Evolutionary conservation across 2,888 invertebrate genomes (phyloP), one percentile per base, ranked within the genome.

Genomic region (Pimpla rufipes): DNA sequence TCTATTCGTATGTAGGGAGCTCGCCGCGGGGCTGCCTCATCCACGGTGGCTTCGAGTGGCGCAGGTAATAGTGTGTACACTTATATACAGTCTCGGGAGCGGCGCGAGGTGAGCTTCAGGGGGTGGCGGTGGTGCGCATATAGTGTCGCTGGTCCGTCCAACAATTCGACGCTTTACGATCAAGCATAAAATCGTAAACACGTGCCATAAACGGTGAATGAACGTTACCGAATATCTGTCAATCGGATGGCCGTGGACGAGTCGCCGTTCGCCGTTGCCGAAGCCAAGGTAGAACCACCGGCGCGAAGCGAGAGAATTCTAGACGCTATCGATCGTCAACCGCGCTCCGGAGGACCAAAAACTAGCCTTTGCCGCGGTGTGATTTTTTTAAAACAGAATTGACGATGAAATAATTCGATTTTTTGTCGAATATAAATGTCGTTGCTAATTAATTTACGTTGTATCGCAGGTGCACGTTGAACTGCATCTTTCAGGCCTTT

Each of bases 151-250:
- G 85, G 81, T 80, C 81, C 87, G 85, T 86, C 88, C 87, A 87
- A 88, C 88, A 88, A 88, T 90, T 89, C 87, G 85, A 67, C 87
- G 77, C 84, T 90, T 90, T 90, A 90, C 87, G 90, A 88, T 86
- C 83, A 87, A 87, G 85, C 88, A 88, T 90, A 89, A 90, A 90
- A 89, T 89, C 89, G 88, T 89, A 88, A 90, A 90, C 88, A 89
- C 87, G 88, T 84, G 85, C 84, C 87, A 89, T 90, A 89, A 89
- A 89, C 85, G 77, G 71, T 66, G 85, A 85, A 88, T 85, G 85
- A 87, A 88, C 86, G 84, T 87, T 86, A 87, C 86, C 85, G 85
- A 87, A 89, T 88, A 88, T 88, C 86, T 88, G 86, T 85, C 88
- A 88, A 86, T 86, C 84, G 86, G 87, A 87, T 85, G 80, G 84